Percentiles rank a stretch among this genome's conserved stretches.
These are phyloP conservation scores for Periophthalmus magnuspinnatus DNA, from an alignment of 2,797 vertebrate species.

Conservation along the genomic window DNA sequence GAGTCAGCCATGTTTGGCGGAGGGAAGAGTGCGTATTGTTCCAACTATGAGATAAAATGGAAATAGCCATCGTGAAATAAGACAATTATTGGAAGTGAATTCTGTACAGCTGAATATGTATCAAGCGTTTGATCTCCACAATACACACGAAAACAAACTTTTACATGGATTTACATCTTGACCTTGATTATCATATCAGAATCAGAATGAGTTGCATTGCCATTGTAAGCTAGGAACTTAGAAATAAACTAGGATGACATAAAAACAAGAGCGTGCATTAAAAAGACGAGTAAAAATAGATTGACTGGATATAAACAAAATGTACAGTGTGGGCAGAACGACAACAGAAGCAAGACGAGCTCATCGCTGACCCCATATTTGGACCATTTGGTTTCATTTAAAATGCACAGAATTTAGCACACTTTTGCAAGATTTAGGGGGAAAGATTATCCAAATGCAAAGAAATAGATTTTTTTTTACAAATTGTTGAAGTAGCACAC, in stretches of 20 bases:
- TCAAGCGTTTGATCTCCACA: background rate
- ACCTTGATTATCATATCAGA: too few species aligned
- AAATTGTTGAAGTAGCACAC: background rate
- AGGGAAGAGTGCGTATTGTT: conserved; percentile 60
- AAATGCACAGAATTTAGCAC: background rate
- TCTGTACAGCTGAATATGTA: conserved; percentile 18
- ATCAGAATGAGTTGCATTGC: too few species aligned
- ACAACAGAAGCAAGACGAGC: too few species aligned
- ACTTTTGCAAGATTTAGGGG: background rate
- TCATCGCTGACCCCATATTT: background rate
- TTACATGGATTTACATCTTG: too few species aligned
- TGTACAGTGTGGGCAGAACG: too few species aligned
- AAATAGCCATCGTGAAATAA: conserved; percentile 47
- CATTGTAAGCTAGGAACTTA: too few species aligned
- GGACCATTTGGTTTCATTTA: background rate
- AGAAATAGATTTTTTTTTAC: conserved; percentile 2
- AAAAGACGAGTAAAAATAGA: too few species aligned
- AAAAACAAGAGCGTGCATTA: too few species aligned
- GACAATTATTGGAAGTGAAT: conserved; percentile 30
- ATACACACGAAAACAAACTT: too few species aligned
- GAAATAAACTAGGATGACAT: too few species aligned
- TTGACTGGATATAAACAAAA: too few species aligned
- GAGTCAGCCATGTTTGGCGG: conserved; percentile 60
- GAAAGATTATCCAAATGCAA: background rate
- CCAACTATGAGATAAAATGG: conserved; percentile 39